phyloP scores from a whole-genome alignment of 2,888 invertebrate genomes.

The Ormyrus pomaceus region DNA sequence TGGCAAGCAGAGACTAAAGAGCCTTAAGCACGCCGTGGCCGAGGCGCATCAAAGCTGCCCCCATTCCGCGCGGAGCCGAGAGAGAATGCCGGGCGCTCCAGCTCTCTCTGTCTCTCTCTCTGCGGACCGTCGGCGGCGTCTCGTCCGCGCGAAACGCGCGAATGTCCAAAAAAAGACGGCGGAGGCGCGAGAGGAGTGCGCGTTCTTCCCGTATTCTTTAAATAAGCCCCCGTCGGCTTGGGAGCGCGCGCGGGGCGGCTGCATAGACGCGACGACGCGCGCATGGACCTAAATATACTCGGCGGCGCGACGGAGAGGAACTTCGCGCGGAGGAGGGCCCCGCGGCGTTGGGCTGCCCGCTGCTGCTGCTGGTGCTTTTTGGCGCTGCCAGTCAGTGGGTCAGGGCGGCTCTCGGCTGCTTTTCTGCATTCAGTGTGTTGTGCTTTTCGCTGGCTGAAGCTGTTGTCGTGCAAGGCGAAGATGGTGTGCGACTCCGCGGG shows the following conservation, averaged over 20 bases:
- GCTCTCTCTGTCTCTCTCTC: background rate
- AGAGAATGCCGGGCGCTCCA: slow-evolving; percentile 10
- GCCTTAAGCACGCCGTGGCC: background rate
- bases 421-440: slow-evolving; percentile 65
- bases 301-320: slow-evolving; percentile 6
- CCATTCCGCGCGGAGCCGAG: slow-evolving; percentile 7
- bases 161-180: no score
- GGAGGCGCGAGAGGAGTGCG: background rate
- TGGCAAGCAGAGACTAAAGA: slow-evolving; percentile 2
- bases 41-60: background rate
- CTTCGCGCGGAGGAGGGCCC: background rate
- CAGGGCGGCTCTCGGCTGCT: slow-evolving; percentile 71
- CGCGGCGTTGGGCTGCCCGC: background rate
- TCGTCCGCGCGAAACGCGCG: no score
- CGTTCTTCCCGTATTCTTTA: slow-evolving; percentile 70
- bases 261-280: slow-evolving; percentile 46
- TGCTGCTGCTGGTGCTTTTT: slow-evolving; percentile 62
- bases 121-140: no score
- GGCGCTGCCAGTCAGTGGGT: slow-evolving; percentile 73
- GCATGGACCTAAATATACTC: slow-evolving; percentile 59
- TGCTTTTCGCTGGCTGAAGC: background rate
- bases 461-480: slow-evolving; percentile 15
- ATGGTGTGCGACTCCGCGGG: slow-evolving; percentile 74
- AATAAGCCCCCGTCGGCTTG: slow-evolving; percentile 71
- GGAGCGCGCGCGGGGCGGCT: slow-evolving; percentile 57